Evolutionary conservation across 2,888 invertebrate genomes (phyloP), one percentile per base, ranked within the genome.

Genomic region (Netelia inedita): DNA sequence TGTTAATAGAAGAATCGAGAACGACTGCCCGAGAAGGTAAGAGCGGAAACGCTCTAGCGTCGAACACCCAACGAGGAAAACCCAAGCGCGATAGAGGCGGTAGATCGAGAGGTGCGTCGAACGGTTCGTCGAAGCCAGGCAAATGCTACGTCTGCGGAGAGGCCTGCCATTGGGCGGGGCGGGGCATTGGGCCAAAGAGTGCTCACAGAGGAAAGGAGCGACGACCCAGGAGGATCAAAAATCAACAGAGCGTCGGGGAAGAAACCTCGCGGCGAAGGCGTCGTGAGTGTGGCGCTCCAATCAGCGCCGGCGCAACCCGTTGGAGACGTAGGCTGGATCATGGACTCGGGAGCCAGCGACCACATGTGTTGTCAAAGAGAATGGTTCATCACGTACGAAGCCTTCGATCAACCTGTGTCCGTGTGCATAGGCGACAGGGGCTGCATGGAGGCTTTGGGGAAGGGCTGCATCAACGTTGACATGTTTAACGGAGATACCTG

Each of bases 401-500:
- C 41, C 19, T 81, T 86, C 46, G 59, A 79, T 11, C 11, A 55
- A 0, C 41, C 74, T 1, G 8, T 8, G 5, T 53, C 61, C 2
- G 85, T 86, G 5, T 10, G 72, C 28, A 84, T 85, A 14, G 87
- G 83, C 2, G 82, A 85, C 23, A 86, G 86, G 2, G 81, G 82
- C 9, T 69, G 8, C n/a, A 82, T 88, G 8, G 57, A 72, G 2
- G 72, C 87, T 1, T 11, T 41, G 1, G 87, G 86, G 11, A 85
- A 72, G 23, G 85, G 87, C 11, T 35, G 79, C 19, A 86, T 88
- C 6, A 87, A 88, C 46, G 59, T 88, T 0, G 14, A 59, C 1
- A 86, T 87, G 50, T 85, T 83, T 55, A 65, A 88, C 61, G 87
- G 87, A 16, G 8, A 68, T 5, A 84, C n/a, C 2, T 87, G 86